Base-by-base conservation (phyloP, 2,113 vertebrate species). In the Eulemur macaco region DNA sequence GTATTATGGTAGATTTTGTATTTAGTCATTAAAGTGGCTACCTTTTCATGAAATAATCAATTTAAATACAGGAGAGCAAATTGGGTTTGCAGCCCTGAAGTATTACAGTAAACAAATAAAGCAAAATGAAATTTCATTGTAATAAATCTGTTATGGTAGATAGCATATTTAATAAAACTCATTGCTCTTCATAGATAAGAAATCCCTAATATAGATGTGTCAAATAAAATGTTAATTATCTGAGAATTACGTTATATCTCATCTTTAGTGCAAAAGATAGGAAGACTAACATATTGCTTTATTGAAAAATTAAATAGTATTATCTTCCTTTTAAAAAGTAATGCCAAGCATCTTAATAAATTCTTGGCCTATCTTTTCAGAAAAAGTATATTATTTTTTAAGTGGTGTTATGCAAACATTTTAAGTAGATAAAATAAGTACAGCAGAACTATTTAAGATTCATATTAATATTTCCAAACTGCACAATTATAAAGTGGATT, bases 241-340 rank as follows among this genome's bases (percentile, higher is more conserved):
- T 69, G 94, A 97, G 71, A 98, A 97, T 98, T 93, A 87, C 10
- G 89, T 4, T 96, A 34, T 91, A 89, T 94, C 93, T 98, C 92
- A 93, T 96, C 81, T 95, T 97, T 9, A 97, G 82, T 81, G 66
- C 66, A 88, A 98, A 97, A 98, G 84, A 96, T 97, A 86, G 86
- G 87, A 94, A 86, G 96, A 97, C 64, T 77, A 96, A 52, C 89
- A 97, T 98, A 82, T 74, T 96, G 69, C 37, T 96, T 98, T 96
- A 95, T 10, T 97, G 92, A 96, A 98, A 97, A 98, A 97, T 97
- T 98, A 97, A 95, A 97, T 96, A 96, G 91, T 31, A 96, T 82
- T 91, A 89, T 95, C 96, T 95, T 97, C 91, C 96, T 95, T 97
- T 84, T 96, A 95, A 95, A 98, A 98, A 95, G 88, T 78, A 94